A percentile compares a stretch with the other conserved stretches of the same genome.
Evolutionary conservation across 2,888 invertebrate species (phyloP).

Genomic region (Muscina levida): DNA sequence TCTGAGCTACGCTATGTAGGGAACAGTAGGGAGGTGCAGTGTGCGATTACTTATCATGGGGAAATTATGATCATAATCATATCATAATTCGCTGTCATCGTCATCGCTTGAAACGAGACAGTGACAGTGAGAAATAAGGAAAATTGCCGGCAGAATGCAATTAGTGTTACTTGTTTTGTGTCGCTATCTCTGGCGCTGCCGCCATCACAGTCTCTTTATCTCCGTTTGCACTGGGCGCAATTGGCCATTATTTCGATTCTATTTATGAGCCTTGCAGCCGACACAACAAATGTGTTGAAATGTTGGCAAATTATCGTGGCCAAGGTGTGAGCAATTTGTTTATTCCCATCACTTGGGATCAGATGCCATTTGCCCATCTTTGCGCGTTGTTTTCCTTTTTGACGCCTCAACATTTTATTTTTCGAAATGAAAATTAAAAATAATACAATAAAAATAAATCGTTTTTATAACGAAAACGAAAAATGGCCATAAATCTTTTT

Average conservation of each 20-base stretch:
- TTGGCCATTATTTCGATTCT: slow-evolving; percentile 54
- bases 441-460: slow-evolving; percentile 58
- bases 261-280: slow-evolving; percentile 56
- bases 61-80: slow-evolving; percentile 61
- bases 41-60: slow-evolving; percentile 18
- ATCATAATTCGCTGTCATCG: slow-evolving; percentile 63
- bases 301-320: slow-evolving; percentile 64
- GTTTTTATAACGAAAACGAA: slow-evolving; percentile 61
- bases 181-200: background rate
- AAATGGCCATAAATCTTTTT: slow-evolving; percentile 60
- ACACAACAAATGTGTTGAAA: slow-evolving; percentile 65
- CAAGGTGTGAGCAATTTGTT: slow-evolving; percentile 65
- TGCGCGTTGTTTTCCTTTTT: slow-evolving; percentile 12
- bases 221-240: background rate
- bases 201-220: background rate
- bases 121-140: slow-evolving; percentile 22
- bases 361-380: background rate
- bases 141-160: slow-evolving; percentile 20
- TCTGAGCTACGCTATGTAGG: background rate
- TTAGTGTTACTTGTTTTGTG: slow-evolving; percentile 16
- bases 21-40: background rate
- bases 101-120: slow-evolving; percentile 30
- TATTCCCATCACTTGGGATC: slow-evolving; percentile 35
- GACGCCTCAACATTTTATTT: background rate
- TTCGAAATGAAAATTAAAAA: too few relatives aligned